A percentile compares a stretch with the other conserved stretches of the same genome.
Evolutionary conservation across 2,888 invertebrate genomes (phyloP).

Genomic region (Diogma glabrata): DNA sequence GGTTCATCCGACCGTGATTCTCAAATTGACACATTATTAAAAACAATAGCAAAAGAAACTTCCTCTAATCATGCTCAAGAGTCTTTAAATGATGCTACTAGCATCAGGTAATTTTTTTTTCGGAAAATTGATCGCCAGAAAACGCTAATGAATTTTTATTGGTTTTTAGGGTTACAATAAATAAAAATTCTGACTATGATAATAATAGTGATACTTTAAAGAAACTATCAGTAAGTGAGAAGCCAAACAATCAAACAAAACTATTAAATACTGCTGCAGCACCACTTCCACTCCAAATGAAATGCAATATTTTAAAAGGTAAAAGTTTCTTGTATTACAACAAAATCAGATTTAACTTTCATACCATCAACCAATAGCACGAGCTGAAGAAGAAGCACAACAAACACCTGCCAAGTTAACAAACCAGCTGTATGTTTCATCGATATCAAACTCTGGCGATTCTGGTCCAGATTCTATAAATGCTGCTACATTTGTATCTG

Average conservation of each 20-base stretch:
- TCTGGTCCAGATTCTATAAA: conserved; percentile 39
- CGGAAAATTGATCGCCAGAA: background rate
- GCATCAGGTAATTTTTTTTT: conserved; percentile 33
- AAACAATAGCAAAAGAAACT: conserved; percentile 61
- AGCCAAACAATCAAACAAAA: conserved; percentile 60
- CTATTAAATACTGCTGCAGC: conserved; percentile 55
- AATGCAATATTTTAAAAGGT: conserved; percentile 91
- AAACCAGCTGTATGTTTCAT: conserved; percentile 46
- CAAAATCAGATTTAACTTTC: no score
- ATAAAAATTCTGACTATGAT: conserved; percentile 37
- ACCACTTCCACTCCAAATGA: conserved; percentile 80
- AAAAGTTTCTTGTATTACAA: no score
- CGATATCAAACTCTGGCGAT: conserved; percentile 33
- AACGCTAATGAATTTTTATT: conserved; percentile 30
- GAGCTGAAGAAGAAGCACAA: conserved; percentile 51
- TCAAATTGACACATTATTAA: conserved; percentile 62
- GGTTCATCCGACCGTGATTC: conserved; percentile 43
- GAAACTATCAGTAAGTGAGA: conserved; percentile 47
- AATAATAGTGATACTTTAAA: conserved; percentile 56
- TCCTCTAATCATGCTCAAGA: conserved; percentile 44
- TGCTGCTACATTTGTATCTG: conserved; percentile 61
- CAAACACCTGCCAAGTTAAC: conserved; percentile 39
- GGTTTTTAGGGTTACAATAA: conserved; percentile 33
- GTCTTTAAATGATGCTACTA: conserved; percentile 44
- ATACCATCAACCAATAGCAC: no score